Evolutionary conservation across 2,888 invertebrate genomes (phyloP).

Genomic region (Agrotis segetum): DNA sequence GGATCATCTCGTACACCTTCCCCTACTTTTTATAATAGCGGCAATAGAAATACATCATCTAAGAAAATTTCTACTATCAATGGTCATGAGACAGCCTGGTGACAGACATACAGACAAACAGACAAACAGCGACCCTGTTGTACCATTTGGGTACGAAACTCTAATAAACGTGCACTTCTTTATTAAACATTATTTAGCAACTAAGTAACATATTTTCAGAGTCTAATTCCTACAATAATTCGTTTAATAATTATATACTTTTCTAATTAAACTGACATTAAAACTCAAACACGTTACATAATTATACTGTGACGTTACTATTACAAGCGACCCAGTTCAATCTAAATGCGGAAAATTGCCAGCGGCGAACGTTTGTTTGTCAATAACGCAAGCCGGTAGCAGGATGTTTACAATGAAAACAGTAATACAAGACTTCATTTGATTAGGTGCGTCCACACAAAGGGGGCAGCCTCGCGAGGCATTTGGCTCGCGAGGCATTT

Average conservation of each 20-base stretch:
- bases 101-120: too few relatives aligned
- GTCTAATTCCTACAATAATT: constrained; percentile 56
- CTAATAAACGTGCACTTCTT: background rate
- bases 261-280: constrained; percentile 6
- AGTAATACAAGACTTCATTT: background rate
- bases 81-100: too few relatives aligned
- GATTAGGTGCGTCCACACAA: too few relatives aligned
- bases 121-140: too few relatives aligned
- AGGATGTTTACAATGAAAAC: constrained; percentile 1
- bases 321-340: constrained; percentile 28
- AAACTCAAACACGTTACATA: constrained; percentile 5
- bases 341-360: constrained; percentile 30
- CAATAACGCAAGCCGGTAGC: constrained; percentile 16
- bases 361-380: constrained; percentile 32
- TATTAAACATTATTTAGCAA: constrained; percentile 7
- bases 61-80: too few relatives aligned
- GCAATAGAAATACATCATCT: too few relatives aligned
- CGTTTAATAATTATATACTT: constrained; percentile 28
- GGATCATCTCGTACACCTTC: too few relatives aligned
- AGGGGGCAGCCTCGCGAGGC: too few relatives aligned
- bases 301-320: too few relatives aligned
- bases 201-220: constrained; percentile 37
- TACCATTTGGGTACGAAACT: too few relatives aligned
- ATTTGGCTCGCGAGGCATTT: too few relatives aligned
- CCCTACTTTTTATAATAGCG: too few relatives aligned